Base-by-base conservation (phyloP, 53 echinoderm and acorn worm genomes). In the Holothuria leucospilota region DNA sequence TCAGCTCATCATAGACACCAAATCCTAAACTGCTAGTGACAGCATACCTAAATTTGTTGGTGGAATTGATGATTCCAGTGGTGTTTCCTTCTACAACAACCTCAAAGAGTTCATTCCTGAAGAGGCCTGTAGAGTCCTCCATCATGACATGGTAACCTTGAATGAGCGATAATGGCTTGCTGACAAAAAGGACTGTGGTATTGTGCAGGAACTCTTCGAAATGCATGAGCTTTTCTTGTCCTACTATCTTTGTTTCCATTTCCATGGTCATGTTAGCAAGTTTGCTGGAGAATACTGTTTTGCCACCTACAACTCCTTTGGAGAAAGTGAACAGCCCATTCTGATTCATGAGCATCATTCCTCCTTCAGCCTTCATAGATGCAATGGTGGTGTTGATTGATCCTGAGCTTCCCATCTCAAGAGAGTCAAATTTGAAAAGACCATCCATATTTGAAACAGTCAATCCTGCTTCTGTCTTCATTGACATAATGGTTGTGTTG, bases 341-440 rank as follows among this genome's bases (percentile, higher is more conserved):
- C 59, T 78, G 78, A 30, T 78, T 59, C 11, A 29, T 46, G 21
- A 94, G 65, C 29, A 86, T 89, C 26, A 96, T 62, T 72, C 67
- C 87, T 51, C 85, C 90, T 26, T 89, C 84, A 25, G 86, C 24
- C 34, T 91, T 89, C 20, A 91, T 25, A n/a, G 89, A 91, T 24
- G 89, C 89, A 64, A 93, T 52, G 29, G 90, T 86, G 49, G 89
- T 69, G 66, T 91, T 95, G 79, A 95, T 82, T 62, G 69, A 75
- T 29, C 88, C 77, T 63, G 69, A n/a, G 25, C 78, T 75, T 27
- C 42, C 78, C 27, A 90, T 46, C 70, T 84, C 87, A 24, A 85
- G 46, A 13, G 38, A 39, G 6, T 61, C 62, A 62, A 78, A 95
- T 64, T 87, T 77, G 86, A 93, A 73, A 2, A 93, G 62, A 16